phyloP scores from a whole-genome alignment of 2,113 vertebrate genomes.

The Cinclus cinclus region DNA sequence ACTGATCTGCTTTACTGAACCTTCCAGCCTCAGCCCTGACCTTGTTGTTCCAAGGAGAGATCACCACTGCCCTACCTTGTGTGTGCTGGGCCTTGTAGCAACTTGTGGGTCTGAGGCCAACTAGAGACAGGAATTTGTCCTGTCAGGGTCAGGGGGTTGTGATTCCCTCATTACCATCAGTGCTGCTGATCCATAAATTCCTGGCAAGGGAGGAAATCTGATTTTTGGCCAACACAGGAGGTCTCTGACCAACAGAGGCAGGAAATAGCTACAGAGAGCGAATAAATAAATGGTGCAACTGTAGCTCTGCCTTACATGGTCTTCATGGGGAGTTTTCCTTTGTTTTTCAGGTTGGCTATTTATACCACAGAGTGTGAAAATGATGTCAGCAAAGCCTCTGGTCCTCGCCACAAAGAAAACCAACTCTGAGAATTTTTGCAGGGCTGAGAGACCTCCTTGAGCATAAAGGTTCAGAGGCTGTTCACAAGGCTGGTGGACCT shows the following conservation, averaged over 20 bases:
- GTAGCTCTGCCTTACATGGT: slow-evolving; percentile 58
- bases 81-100: background rate
- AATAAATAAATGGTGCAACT: slow-evolving; percentile 55
- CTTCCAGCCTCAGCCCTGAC: background rate
- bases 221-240: slow-evolving; percentile 48
- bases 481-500: background rate
- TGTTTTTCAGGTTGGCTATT: slow-evolving; percentile 61
- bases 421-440: background rate
- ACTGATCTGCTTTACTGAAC: background rate
- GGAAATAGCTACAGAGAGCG: slow-evolving; percentile 43
- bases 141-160: background rate
- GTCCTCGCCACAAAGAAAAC: background rate
- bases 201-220: slow-evolving; percentile 13
- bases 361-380: background rate
- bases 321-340: slow-evolving; percentile 57
- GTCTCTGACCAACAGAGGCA: slow-evolving; percentile 56
- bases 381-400: slow-evolving; percentile 22
- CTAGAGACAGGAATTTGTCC: fast-evolving
- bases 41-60: background rate
- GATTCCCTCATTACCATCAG: background rate
- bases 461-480: background rate
- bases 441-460: background rate
- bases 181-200: background rate
- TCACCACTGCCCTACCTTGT: background rate
- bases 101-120: background rate